Base-by-base conservation (phyloP, 2,113 vertebrate genomes). In the Passer domesticus region DNA sequence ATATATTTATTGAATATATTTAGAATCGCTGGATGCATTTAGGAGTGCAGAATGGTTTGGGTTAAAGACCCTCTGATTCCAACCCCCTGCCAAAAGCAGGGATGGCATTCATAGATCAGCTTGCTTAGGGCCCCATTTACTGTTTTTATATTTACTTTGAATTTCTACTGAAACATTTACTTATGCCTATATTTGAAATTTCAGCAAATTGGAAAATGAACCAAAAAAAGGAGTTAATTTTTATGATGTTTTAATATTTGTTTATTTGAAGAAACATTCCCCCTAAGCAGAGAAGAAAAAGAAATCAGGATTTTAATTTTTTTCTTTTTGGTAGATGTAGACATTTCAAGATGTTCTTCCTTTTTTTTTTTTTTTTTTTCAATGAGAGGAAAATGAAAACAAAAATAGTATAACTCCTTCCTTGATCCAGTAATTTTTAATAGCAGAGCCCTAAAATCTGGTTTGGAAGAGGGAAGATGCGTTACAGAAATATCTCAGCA, bases 381-480 rank as follows among this genome's bases (percentile, higher is more conserved):
- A 80, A 70, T 49, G 77, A 91, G 41, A 22, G 87, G 80, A 76
- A 94, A 95, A 94, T 75, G 9, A 69, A 86, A 93, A 75, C 87
- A 92, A 95, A 96, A 95, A 91, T 94, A 96, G 95, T 33, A 63
- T 5, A 87, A 87, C 64, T 95, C 58, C 66, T 68, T 94, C 74
- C 77, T 92, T 87, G 58, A 33, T 49, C 81, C 84, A 89, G 46
- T 68, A 30, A 13, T 75, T 95, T 95, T 95, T 87, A 95, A 80
- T 55, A 91, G 55, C 87, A 84, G 84, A 76, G 62, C 64, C 74
- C 84, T 89, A 87, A 91, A 92, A 58, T 62, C 87, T 92, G 93
- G 89, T 96, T 95, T 96, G 95, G 96, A 96, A 93, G 86, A 73
- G 81, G 87, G 67, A 91, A 89, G 84, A 55, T 31, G 47, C n/a